Conservation (phyloP, 2,888 invertebrate species). For the Drosophila multiciliata region DNA sequence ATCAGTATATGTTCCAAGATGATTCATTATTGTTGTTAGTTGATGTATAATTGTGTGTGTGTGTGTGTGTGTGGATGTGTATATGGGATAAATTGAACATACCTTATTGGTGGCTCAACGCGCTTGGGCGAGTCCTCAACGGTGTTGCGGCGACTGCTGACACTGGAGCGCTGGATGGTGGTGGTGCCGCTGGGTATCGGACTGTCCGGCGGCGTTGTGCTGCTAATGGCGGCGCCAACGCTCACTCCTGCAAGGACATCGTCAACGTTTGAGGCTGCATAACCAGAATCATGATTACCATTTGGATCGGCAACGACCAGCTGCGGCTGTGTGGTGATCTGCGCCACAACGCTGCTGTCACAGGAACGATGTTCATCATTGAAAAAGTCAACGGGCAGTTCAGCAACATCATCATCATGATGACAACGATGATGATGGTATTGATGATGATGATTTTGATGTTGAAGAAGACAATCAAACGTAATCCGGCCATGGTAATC, state of each 20-base stretch:
- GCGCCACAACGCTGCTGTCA: constrained; percentile 86
- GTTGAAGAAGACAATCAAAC: constrained; percentile 32
- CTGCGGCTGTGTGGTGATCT: constrained; percentile 86
- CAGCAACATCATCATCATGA: constrained; percentile 3
- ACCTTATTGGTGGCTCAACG: constrained; percentile 84
- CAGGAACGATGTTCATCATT: constrained; percentile 12
- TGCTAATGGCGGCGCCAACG: constrained; percentile 79
- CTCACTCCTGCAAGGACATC: constrained; percentile 86
- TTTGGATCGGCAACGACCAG: constrained; percentile 89
- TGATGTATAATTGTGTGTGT: neutral
- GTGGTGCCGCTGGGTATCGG: constrained; percentile 84
- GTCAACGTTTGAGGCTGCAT: constrained; percentile 89
- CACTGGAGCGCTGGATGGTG: constrained; percentile 82
- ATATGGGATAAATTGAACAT: constrained; percentile 17
- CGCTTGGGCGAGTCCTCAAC: constrained; percentile 84
- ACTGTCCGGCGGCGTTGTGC: constrained; percentile 87
- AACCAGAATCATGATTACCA: constrained; percentile 94
- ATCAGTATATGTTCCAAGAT: neutral
- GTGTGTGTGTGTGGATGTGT: neutral
- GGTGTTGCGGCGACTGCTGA: constrained; percentile 82
- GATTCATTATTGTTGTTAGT: too few relatives aligned
- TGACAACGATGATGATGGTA: neutral
- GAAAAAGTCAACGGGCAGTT: neutral
- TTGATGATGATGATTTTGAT: constrained; percentile 1
- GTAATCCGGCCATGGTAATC: constrained; percentile 50